These are phyloP conservation scores for Campoletis sonorensis DNA, from an alignment of 1,140 invertebrate species.

Conservation along the genomic window DNA sequence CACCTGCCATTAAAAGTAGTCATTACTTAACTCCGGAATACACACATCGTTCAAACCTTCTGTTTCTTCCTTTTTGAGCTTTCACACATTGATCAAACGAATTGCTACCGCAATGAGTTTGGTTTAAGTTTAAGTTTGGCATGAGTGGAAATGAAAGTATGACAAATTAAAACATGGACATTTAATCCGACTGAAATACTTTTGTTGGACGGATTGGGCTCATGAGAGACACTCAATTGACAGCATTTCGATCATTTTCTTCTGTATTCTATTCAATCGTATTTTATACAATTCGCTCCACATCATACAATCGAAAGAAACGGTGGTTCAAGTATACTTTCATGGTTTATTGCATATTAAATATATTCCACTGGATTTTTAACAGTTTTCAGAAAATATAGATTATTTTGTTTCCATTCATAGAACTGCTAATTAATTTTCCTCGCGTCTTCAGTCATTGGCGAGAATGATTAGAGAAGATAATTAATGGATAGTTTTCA, in stretches of 20 bases:
- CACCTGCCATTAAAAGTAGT: constrained; percentile 52
- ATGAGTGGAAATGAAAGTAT: neutral
- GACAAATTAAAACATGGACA: too few relatives aligned
- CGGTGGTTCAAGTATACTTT: too few relatives aligned
- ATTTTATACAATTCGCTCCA: too few relatives aligned
- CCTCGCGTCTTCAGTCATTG: neutral
- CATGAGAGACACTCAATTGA: too few relatives aligned
- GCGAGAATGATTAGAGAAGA: neutral
- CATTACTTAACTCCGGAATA: constrained; percentile 41
- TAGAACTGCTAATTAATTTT: neutral
- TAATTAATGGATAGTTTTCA: constrained; percentile 15
- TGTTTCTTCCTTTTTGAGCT: neutral
- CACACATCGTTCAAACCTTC: neutral
- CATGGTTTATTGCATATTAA: too few relatives aligned
- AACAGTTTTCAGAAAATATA: too few relatives aligned
- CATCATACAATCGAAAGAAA: too few relatives aligned
- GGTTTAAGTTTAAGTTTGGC: neutral
- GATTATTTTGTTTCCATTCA: too few relatives aligned
- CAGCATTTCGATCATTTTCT: too few relatives aligned
- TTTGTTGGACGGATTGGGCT: too few relatives aligned
- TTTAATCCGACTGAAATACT: neutral
- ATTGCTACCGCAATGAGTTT: constrained; percentile 10
- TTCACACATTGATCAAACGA: constrained; percentile 15
- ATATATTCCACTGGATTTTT: too few relatives aligned
- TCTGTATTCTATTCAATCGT: too few relatives aligned